Percentiles rank a stretch among this genome's conserved stretches.
Conservation (phyloP, 2,888 invertebrate genomes). For the Polyploca ridens region DNA sequence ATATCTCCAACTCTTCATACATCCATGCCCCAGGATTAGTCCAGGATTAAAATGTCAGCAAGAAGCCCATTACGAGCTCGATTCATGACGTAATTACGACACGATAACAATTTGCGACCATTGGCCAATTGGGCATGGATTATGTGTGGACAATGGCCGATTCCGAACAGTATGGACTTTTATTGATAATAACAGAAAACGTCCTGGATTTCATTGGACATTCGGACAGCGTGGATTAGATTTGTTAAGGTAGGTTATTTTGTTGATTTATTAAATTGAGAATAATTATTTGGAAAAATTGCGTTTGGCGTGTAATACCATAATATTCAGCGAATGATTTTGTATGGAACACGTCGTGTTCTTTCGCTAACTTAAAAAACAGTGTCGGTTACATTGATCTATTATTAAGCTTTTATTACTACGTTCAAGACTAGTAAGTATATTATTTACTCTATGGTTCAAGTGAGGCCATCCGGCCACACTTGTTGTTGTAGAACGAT, state of each 20-base stretch:
- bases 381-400: too few relatives aligned
- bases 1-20: constrained; percentile 11
- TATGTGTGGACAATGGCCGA: constrained; percentile 18
- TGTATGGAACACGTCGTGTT: too few relatives aligned
- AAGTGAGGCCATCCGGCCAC: too few relatives aligned
- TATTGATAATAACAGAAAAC: neutral
- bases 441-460: too few relatives aligned
- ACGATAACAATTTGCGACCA: constrained; percentile 34
- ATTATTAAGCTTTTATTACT: too few relatives aligned
- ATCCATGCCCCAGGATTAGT: constrained; percentile 30
- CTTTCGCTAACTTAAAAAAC: too few relatives aligned
- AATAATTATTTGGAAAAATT: too few relatives aligned
- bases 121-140: constrained; percentile 27
- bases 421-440: too few relatives aligned
- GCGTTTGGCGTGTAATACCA: too few relatives aligned
- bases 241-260: neutral
- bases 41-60: constrained; percentile 41
- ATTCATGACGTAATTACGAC: constrained; percentile 34
- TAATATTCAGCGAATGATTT: too few relatives aligned
- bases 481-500: too few relatives aligned
- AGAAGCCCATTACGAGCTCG: constrained; percentile 33
- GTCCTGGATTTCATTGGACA: neutral
- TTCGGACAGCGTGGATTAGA: neutral
- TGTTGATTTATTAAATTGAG: neutral
- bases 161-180: constrained; percentile 4